A percentile compares a stretch with the other conserved stretches of the same genome.
phyloP scores from a whole-genome alignment of 2,797 vertebrate species.

The Phoebastria nigripes region DNA sequence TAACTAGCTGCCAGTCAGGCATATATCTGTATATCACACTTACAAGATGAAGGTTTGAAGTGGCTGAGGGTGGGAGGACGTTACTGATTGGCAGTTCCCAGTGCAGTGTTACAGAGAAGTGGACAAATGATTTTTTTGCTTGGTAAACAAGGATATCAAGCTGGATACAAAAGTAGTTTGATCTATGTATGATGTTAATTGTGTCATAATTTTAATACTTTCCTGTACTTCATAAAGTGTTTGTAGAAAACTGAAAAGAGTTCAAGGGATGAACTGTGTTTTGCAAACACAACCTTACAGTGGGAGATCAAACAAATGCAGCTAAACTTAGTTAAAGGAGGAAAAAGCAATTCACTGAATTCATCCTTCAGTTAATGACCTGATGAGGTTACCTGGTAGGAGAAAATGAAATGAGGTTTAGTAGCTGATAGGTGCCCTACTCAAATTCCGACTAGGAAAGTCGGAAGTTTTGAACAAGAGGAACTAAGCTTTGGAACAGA shows the following conservation, averaged over 20 bases:
- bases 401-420: not conserved
- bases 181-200: not conserved
- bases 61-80: not conserved
- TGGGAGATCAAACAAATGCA: not conserved
- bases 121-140: not conserved
- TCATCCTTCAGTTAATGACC: not conserved
- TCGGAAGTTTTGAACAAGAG: not conserved
- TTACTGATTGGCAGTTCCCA: not conserved
- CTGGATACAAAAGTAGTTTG: not conserved
- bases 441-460: not conserved
- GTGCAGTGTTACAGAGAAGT: not conserved
- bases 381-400: not conserved
- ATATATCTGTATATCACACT: not conserved
- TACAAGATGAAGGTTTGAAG: not conserved
- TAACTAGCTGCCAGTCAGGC: not conserved
- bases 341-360: not conserved
- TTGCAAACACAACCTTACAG: not conserved
- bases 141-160: not conserved
- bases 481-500: not conserved
- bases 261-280: not conserved
- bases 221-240: not conserved
- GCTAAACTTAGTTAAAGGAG: not conserved
- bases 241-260: not conserved
- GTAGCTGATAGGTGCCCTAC: not conserved
- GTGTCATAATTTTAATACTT: not conserved